Evolutionary conservation across 2,113 vertebrate genomes (phyloP), one percentile per base, ranked within the genome.

Genomic region (Perca schrenkii): DNA sequence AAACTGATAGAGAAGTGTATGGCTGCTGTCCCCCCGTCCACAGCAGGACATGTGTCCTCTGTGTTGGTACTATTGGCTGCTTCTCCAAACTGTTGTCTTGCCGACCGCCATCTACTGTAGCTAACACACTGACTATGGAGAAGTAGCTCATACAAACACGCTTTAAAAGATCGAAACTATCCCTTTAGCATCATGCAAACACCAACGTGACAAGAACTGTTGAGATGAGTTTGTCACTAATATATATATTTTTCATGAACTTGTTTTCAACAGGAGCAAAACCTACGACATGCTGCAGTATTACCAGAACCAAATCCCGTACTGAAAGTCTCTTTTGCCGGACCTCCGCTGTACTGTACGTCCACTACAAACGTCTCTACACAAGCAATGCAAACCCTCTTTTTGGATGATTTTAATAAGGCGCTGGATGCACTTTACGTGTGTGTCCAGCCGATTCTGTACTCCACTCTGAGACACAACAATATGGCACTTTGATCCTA

Each of bases 201-300:
- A 4, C 5, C 1, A 16, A 53, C 21, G n/a, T 28, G 6, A 3
- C 1, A 15, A 17, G 28, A 49, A 52, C 10, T n/a, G 53, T 54
- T 54, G 40, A 40, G 40, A 40, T 8, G 40, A 8, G 8, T 8
- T 40, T 10, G 40, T 40, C 8, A 40, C 40, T 40, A 40, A 40
- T 40, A 74, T 1, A 74, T 1, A n/a, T 0, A 25, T 46, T 28
- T 36, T 31, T 34, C 15, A 8, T 15, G 0, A 2, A 1, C 25
- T 84, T 90, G 8, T 64, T 50, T 86, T 36, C 74, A 82, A 2
- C 92, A 99, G 98, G 98, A 99, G 98, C 73, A 98, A 97, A 88
- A 99, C 98, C 0, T 99, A 99, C 0, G 98, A 99, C 93, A 99
- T 99, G 97, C 98, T 99, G 92, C 98, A 99, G 95, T 99, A 97